Evolutionary conservation across 2,888 invertebrate genomes (phyloP), one percentile per base, ranked within the genome.

Genomic region (Cephus pygmeus): DNA sequence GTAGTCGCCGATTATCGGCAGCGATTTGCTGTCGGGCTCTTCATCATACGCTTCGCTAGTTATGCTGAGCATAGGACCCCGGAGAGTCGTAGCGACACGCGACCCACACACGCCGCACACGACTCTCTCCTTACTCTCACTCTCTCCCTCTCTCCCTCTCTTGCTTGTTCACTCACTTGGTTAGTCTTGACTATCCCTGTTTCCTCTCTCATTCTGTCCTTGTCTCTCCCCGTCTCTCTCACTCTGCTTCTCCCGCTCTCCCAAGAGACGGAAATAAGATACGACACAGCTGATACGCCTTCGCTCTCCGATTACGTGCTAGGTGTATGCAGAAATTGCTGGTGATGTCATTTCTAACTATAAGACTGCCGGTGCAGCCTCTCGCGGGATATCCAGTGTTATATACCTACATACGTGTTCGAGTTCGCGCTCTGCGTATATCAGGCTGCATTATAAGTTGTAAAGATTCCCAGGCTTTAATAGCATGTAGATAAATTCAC

Each of bases 271-370:
- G 88, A 88, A 89, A 90, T 90, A 90, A 90, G 90, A 90, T 90
- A 89, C 87, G 88, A 87, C 87, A 85, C 88, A 86, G 87, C 89
- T 88, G 90, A 90, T 91, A 91, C 88, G 89, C 89, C 90, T 84
- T 82, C 86, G 85, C 83, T 80, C 85, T 83, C 78, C 86, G 88
- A 88, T 90, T 89, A 88, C 88, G 86, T 87, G 86, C 86, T 88
- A 89, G 89, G 87, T 88, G 88, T 85, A 78, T 74, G 75, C 77
- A 80, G 82, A 86, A 86, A 87, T 88, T 84, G 88, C 83, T 85
- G 87, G 88, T 91, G 91, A 90, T 90, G 90, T 91, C 90, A 91
- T 89, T 88, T 84, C 86, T 87, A 88, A 85, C 85, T 87, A 87
- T 86, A 86, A 86, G 83, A 34, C 33, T 34, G 56, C 56, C 56